phyloP scores from a whole-genome alignment of 2,113 vertebrate species.

The Sterrhoptilus dennistouni region DNA sequence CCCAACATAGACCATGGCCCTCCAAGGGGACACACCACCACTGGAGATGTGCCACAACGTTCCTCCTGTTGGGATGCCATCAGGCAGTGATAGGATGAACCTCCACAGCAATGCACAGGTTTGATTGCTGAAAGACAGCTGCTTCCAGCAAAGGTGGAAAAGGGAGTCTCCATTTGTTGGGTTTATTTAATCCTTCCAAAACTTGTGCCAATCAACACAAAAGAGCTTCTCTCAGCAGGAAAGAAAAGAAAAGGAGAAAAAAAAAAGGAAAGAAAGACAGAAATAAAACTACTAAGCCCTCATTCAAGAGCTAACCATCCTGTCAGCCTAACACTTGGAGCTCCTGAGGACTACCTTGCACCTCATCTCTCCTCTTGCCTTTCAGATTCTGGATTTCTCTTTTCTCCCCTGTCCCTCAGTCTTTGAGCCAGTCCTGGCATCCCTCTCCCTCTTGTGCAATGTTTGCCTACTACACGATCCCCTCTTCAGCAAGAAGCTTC shows the following conservation, averaged over 20 bases:
- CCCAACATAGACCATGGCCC: not conserved
- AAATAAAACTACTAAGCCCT: not conserved
- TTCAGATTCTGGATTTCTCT: not conserved
- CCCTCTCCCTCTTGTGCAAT: not conserved
- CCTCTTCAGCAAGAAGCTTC: slow-evolving; percentile 13
- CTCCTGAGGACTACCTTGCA: not conserved
- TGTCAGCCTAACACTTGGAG: not conserved
- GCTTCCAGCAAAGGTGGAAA: slow-evolving; percentile 26
- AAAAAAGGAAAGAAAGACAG: rapidly evolving
- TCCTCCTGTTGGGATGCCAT: not conserved
- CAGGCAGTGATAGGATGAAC: not conserved
- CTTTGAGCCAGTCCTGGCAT: not conserved
- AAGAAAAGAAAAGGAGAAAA: rapidly evolving
- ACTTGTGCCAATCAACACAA: slow-evolving; percentile 25
- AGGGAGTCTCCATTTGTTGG: not conserved
- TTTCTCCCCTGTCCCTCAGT: not conserved
- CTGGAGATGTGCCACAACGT: not conserved
- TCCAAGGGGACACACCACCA: not conserved
- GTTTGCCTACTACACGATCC: not conserved
- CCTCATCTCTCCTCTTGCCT: not conserved
- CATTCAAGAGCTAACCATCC: not conserved
- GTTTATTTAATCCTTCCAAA: slow-evolving; percentile 41
- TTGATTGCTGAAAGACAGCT: slow-evolving; percentile 11
- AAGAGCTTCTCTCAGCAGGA: not conserved
- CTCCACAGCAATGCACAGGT: not conserved